Evolutionary conservation across 2,888 invertebrate species (phyloP), one percentile per base, ranked within the genome.

Genomic region (Pogonocherus hispidulus): DNA sequence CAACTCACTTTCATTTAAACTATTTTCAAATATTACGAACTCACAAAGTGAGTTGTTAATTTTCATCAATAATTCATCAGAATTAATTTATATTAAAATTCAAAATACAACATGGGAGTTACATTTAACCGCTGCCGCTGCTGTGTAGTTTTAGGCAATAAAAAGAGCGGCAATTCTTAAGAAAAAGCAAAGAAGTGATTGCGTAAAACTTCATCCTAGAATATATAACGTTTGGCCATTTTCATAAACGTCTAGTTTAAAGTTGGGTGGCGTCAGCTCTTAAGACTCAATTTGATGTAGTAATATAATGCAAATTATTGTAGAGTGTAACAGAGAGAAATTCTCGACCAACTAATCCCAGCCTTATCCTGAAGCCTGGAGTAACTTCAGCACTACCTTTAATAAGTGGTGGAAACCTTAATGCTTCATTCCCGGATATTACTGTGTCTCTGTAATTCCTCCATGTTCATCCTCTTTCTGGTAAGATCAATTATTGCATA

Each of bases 401-500:
- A 74, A 76, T 76, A 74, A 75, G 75, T 76, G 72, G 73, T 75
- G 70, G 75, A 75, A 76, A 71, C 76, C 76, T 76, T 78, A 79
- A 80, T 80, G 78, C 76, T 79, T 77, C 75, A 78, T 79, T 74
- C 72, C 78, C 78, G 81, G 78, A 81, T 80, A 81, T 79, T 79
- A 76, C 77, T 69, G 67, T 71, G 73, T 73, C 75, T 74, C 69
- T 69, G 47, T 32, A 47, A 46, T 47, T 59, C 47, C 66, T 63
- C 52, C 63, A 62, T 66, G 66, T 63, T 66, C 66, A 59, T 69
- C 66, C 66, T 69, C 69, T 69, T 62, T 62, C 65, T 62, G 52
- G 65, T 54, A 57, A 46, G 66, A 66, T 69, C 69, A 65, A 66
- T 69, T 69, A 74, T 68, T 73, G 74, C 74, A 76, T 70, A 74